phyloP scores from a whole-genome alignment of 2,797 vertebrate species.

The Manis crassicaudata region DNA sequence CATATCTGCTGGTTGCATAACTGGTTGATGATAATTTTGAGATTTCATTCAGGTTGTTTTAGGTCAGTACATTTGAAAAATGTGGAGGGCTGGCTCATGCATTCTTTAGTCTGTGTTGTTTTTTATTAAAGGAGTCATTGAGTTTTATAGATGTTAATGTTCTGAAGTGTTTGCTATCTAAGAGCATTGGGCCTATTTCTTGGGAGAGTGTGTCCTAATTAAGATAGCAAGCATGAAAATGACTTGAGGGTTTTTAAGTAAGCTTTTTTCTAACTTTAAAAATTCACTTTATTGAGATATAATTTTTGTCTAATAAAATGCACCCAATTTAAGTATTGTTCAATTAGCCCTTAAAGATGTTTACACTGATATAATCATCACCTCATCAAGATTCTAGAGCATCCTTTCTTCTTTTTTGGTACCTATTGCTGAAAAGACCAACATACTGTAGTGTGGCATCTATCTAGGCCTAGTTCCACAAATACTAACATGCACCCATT shows the following conservation, averaged over 20 bases:
- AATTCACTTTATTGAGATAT: not conserved
- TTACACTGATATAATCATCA: not conserved
- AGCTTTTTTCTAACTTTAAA: not conserved
- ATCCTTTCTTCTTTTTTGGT: not conserved
- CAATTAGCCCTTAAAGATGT: not conserved
- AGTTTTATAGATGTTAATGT: not conserved
- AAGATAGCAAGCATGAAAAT: constrained; percentile 1
- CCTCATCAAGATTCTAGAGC: not conserved
- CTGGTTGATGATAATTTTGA: not conserved
- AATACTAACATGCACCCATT: constrained; percentile 89
- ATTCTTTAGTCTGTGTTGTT: not conserved
- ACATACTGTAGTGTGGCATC: not conserved
- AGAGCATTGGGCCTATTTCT: not conserved
- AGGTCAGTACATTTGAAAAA: constrained; percentile 6
- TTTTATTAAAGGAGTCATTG: not conserved
- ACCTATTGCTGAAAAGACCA: not conserved
- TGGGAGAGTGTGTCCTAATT: not conserved
- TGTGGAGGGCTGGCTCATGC: not conserved
- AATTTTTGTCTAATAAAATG: not conserved
- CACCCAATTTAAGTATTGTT: not conserved
- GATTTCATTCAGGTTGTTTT: not conserved
- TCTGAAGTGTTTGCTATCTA: constrained; percentile 21
- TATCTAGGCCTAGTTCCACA: constrained; percentile 79
- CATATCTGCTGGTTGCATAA: not conserved
- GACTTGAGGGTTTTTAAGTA: not conserved